These are phyloP conservation scores for Ecliptopera silaceata DNA, from an alignment of 2,888 invertebrate genomes.

Conservation along the genomic window DNA sequence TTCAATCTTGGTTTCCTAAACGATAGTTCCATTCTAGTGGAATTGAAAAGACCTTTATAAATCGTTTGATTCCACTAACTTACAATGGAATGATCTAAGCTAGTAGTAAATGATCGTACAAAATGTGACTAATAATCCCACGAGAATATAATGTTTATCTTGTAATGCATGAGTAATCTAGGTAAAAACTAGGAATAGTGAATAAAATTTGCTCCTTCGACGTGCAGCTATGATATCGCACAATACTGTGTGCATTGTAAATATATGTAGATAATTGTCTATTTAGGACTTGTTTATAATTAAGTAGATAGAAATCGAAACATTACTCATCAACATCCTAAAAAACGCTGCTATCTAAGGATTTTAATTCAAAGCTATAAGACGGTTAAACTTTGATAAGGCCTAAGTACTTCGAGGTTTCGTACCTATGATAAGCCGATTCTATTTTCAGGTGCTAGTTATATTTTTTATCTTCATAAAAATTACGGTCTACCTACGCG, in stretches of 20 bases:
- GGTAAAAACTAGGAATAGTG: constrained; percentile 33
- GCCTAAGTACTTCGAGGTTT: constrained; percentile 22
- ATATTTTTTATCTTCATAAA: constrained; percentile 41
- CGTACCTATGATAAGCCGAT: constrained; percentile 14
- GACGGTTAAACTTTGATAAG: constrained; percentile 4
- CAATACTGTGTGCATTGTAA: constrained; percentile 67
- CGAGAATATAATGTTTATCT: constrained; percentile 54
- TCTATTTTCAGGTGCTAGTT: constrained; percentile 44
- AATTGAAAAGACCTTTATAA: constrained; percentile 19
- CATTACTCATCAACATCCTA: constrained; percentile 35
- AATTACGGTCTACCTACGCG: constrained; percentile 60
- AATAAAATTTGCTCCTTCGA: constrained; percentile 65
- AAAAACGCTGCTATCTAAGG: constrained; percentile 12
- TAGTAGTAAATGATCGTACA: constrained; percentile 68
- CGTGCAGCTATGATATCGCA: constrained; percentile 73
- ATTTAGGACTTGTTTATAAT: constrained; percentile 59
- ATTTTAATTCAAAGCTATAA: constrained; percentile 12
- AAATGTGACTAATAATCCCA: constrained; percentile 75
- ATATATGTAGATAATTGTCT: constrained; percentile 63
- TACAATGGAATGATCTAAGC: constrained; percentile 28
- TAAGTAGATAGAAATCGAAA: constrained; percentile 70
- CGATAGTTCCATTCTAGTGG: constrained; percentile 17
- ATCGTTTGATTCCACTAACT: constrained; percentile 8
- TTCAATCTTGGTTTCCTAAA: constrained; percentile 35
- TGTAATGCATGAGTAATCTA: constrained; percentile 49